A percentile compares a stretch with the other conserved stretches of the same genome.
phyloP scores from a whole-genome alignment of 2,797 vertebrate genomes.

The Oreonectes daqikongensis region DNA sequence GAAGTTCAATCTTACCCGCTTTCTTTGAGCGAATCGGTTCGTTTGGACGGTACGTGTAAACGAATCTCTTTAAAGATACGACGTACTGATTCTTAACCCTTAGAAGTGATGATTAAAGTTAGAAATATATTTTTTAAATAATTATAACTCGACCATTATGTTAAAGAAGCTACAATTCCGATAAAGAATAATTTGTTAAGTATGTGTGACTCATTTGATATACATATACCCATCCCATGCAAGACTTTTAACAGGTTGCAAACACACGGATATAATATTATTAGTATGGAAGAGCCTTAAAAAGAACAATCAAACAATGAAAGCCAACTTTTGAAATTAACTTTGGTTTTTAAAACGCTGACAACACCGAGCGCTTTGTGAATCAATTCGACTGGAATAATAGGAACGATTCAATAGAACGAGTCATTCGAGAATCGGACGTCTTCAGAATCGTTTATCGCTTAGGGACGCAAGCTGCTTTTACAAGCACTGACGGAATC shows the following conservation, averaged over 20 bases:
- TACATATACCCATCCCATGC: neutral
- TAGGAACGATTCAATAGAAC: neutral
- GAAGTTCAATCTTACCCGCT: neutral
- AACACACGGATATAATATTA: neutral
- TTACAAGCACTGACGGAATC: conserved; percentile 1
- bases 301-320: neutral
- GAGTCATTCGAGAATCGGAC: conserved; percentile 15
- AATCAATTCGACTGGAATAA: neutral
- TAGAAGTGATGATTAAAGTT: no score
- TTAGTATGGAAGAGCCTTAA: neutral
- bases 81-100: neutral
- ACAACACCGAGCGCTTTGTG: neutral
- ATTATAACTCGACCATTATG: no score
- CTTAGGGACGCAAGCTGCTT: conserved; percentile 31
- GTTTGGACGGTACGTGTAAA: neutral
- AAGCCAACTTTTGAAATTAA: neutral
- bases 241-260: neutral
- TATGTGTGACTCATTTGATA: no score
- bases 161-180: no score
- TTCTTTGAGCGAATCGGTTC: conserved; percentile 13
- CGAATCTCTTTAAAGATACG: neutral
- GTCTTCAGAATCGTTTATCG: neutral
- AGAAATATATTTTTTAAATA: no score
- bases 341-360: neutral
- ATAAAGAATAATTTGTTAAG: no score